Evolutionary conservation across 2,888 invertebrate genomes (phyloP), one percentile per base, ranked within the genome.

Genomic region (Matsumyia berberina): DNA sequence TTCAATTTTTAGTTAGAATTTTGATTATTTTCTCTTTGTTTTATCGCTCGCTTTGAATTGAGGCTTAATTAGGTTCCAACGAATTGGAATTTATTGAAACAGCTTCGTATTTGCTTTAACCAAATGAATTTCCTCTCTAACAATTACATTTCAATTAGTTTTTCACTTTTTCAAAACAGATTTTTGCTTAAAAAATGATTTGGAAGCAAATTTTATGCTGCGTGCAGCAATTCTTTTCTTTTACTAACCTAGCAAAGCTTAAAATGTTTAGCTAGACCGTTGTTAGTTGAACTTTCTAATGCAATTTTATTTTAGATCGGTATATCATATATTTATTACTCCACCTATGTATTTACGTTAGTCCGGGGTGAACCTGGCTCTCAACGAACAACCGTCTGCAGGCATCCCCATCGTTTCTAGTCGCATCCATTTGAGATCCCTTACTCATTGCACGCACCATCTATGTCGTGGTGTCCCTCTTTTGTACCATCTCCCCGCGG

Each of bases 41-140:
- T 44, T 57, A 17, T 37, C 60, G 73, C 74, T 76, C 62, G 67
- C 67, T 76, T 62, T 19, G 42, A 9, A 19, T 35, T n/a, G 11
- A 60, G 35, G 4, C 46, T 19, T 33, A 33, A 51, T 33, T 53
- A 51, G 37, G 39, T 62, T 51, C 17, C 62, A n/a, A 46, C 4
- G 33, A n/a, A 35, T 46, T 17, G 62, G 12, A 58, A 29, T 24
- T 53, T 51, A 19, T 51, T 8, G 12, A 12, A 51, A 51, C 42
- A 31, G 29, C 49, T 58, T 69, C 49, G 44, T 42, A 12, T 19
- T 62, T 51, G 66, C 66, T 51, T 66, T 5, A n/a, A 12, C 12
- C 8, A 39, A 11, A 24, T 12, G 24, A 11, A 35, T 37, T 37
- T 58, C 12, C 39, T 11, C 55, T 35, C 35, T 37, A 11, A 35